These are phyloP conservation scores for Alviniconcha marisindica DNA, from an alignment of 1,140 invertebrate species.

Conservation along the genomic window DNA sequence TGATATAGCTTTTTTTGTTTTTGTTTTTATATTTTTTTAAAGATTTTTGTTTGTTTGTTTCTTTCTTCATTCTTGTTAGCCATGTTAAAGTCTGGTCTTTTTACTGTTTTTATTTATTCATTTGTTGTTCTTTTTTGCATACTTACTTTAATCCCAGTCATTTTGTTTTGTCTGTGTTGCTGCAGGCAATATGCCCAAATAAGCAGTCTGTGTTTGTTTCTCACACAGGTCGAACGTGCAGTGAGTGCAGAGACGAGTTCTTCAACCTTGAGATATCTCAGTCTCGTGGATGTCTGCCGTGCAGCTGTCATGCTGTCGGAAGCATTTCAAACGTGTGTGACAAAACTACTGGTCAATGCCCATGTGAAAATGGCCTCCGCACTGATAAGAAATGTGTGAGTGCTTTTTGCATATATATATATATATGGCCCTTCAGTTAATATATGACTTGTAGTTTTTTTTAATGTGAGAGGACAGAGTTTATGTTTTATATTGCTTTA, in stretches of 20 bases:
- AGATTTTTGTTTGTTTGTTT: no score
- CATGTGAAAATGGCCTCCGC: not conserved
- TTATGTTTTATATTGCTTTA: not conserved
- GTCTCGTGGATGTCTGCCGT: not conserved
- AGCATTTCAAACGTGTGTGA: not conserved
- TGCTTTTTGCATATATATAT: not conserved
- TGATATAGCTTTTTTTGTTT: no score
- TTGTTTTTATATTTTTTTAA: no score
- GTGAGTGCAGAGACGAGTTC: not conserved
- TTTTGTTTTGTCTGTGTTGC: no score
- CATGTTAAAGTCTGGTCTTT: no score
- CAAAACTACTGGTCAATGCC: constrained; percentile 3
- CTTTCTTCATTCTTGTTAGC: no score
- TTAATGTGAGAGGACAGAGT: not conserved
- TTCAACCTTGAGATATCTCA: not conserved
- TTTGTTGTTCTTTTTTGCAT: no score
- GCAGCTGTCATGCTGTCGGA: not conserved
- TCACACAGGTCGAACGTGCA: not conserved
- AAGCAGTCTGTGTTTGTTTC: no score
- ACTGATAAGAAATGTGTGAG: not conserved
- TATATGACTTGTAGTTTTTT: not conserved
- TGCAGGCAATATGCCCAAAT: no score
- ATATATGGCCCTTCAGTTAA: no score
- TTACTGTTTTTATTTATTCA: no score
- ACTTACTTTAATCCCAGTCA: no score